Conservation (phyloP, 1,140 invertebrate genomes). For the Lanistes nyassanus region DNA sequence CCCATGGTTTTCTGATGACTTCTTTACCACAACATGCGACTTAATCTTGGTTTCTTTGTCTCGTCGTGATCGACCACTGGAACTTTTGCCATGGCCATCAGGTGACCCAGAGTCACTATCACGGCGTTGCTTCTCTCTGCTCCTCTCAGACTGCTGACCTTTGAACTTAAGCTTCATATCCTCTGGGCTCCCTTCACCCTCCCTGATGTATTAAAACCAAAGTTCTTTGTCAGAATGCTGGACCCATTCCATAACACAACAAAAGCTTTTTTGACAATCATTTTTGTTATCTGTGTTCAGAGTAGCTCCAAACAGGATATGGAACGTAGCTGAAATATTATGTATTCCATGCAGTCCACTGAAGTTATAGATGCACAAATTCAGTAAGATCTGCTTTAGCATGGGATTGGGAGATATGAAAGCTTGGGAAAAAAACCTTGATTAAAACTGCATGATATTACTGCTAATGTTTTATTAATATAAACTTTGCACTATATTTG, state of each 20-base stretch:
- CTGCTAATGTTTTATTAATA: no score
- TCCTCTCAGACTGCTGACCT: constrained; percentile 15
- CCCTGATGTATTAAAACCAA: constrained; percentile 18
- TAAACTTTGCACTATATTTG: no score
- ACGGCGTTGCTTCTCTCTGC: constrained; percentile 29
- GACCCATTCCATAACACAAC: neutral
- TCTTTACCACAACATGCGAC: constrained; percentile 46
- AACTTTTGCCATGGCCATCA: constrained; percentile 2
- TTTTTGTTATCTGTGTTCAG: neutral
- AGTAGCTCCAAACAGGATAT: no score
- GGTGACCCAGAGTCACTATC: constrained; percentile 37
- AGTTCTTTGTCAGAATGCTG: neutral
- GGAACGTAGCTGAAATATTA: no score
- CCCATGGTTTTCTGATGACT: constrained; percentile 26
- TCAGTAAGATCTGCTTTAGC: no score
- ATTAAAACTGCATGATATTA: no score
- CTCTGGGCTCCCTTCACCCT: constrained; percentile 44
- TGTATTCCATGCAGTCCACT: no score
- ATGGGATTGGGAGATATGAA: no score
- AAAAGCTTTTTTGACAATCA: neutral
- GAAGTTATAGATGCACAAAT: no score
- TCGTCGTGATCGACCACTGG: constrained; percentile 20
- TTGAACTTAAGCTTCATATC: constrained; percentile 42
- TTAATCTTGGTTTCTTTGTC: constrained; percentile 43
- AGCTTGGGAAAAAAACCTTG: no score